Conservation (phyloP, 2,797 vertebrate species). For the Anniella stebbinsi region DNA sequence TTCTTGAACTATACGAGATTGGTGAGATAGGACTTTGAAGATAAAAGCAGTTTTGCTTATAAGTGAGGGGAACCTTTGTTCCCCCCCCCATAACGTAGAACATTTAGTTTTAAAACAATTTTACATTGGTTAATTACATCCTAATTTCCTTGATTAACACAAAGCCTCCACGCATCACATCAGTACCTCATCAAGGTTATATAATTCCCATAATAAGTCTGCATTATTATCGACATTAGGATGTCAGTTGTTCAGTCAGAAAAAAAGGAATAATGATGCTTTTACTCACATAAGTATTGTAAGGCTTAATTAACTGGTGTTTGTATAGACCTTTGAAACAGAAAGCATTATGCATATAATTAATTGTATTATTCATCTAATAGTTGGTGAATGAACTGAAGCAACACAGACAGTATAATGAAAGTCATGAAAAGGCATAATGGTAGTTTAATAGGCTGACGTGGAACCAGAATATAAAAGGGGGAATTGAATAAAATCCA, state of each 20-base stretch:
- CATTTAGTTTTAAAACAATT: neutral
- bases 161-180: neutral
- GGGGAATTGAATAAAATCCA: neutral
- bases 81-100: neutral
- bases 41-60: neutral
- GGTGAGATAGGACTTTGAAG: neutral
- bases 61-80: neutral
- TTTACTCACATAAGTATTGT: slow-evolving; percentile 9
- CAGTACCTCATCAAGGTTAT: neutral
- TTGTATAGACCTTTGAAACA: slow-evolving; percentile 10
- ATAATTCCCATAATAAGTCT: neutral
- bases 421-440: slow-evolving; percentile 3
- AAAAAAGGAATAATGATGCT: slow-evolving; percentile 24
- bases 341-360: slow-evolving; percentile 1
- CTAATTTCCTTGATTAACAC: neutral
- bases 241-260: slow-evolving; percentile 16
- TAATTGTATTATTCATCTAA: neutral
- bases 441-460: slow-evolving; percentile 2
- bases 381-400: slow-evolving; percentile 4
- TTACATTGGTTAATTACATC: neutral
- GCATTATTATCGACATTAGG: slow-evolving; percentile 13
- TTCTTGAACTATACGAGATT: too few relatives aligned
- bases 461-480: slow-evolving; percentile 22
- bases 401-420: slow-evolving; percentile 11
- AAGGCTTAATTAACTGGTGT: slow-evolving; percentile 13